These are phyloP conservation scores for Cydia fagiglandana DNA, from an alignment of 1,140 invertebrate genomes.

Conservation along the genomic window DNA sequence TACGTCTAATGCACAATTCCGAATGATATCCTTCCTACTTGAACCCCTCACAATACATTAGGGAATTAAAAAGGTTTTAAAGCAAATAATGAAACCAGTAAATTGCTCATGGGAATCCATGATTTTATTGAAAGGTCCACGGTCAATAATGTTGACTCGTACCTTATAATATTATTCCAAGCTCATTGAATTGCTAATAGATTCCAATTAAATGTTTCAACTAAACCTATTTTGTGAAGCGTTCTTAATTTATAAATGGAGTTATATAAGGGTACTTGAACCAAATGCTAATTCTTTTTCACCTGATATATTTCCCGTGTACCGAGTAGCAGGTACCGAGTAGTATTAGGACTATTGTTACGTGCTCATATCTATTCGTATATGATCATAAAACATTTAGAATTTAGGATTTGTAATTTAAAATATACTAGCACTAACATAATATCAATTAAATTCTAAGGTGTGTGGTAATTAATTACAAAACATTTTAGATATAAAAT, in stretches of 20 bases:
- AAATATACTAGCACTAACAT: no score
- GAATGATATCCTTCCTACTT: not conserved
- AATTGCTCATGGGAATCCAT: slow-evolving; percentile 10
- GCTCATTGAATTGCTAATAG: slow-evolving; percentile 23
- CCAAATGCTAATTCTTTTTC: slow-evolving; percentile 4
- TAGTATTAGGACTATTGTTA: no score
- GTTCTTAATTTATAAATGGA: slow-evolving; percentile 2
- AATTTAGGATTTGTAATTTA: no score
- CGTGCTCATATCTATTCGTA: not conserved
- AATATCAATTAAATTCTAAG: no score
- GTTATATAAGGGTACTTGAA: not conserved
- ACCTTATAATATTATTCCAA: slow-evolving; percentile 21
- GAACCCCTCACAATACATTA: not conserved
- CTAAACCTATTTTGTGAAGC: not conserved
- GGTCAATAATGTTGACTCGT: not conserved
- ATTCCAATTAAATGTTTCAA: slow-evolving; percentile 10
- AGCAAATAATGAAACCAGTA: slow-evolving; percentile 22
- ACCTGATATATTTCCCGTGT: not conserved
- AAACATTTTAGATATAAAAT: no score
- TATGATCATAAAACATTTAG: not conserved
- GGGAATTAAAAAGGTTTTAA: slow-evolving; percentile 28
- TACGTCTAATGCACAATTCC: not conserved
- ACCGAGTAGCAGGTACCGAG: no score
- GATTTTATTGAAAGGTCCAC: slow-evolving; percentile 9
- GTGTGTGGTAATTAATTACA: no score